Evolutionary conservation across 2,888 invertebrate genomes (phyloP).

Genomic region (Trisateles emortualis): DNA sequence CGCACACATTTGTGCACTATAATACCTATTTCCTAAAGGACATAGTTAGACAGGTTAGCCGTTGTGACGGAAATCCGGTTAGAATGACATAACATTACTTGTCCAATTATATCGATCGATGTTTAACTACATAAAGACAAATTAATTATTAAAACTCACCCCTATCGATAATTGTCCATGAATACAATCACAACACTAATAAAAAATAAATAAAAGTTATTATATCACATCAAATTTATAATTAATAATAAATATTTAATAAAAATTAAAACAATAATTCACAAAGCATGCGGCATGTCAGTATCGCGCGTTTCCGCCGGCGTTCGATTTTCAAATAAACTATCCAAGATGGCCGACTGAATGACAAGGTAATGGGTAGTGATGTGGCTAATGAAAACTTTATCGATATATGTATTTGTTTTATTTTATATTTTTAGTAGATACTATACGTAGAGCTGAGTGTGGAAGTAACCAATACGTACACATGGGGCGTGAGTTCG

Average conservation of each 20-base stretch:
- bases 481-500: too few species aligned
- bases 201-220: conserved; percentile 11
- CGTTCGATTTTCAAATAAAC: conserved; percentile 82
- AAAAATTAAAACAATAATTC: conserved; percentile 19
- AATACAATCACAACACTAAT: conserved; percentile 35
- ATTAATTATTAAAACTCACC: conserved; percentile 25
- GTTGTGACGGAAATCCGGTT: too few species aligned
- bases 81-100: background rate
- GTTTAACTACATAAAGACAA: background rate
- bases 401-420: conserved; percentile 48
- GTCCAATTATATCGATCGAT: conserved; percentile 1
- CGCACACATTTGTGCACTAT: too few species aligned
- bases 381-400: conserved; percentile 47
- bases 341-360: conserved; percentile 77
- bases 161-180: conserved; percentile 23
- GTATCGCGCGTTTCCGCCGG: conserved; percentile 70
- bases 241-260: conserved; percentile 14
- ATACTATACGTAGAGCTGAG: too few species aligned
- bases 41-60: too few species aligned
- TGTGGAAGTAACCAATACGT: too few species aligned
- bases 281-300: conserved; percentile 52
- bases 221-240: conserved; percentile 15
- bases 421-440: too few species aligned
- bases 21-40: too few species aligned
- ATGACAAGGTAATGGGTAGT: conserved; percentile 67